Evolutionary conservation across 2,797 vertebrate genomes (phyloP).

Genomic region (Acipenser ruthenus): DNA sequence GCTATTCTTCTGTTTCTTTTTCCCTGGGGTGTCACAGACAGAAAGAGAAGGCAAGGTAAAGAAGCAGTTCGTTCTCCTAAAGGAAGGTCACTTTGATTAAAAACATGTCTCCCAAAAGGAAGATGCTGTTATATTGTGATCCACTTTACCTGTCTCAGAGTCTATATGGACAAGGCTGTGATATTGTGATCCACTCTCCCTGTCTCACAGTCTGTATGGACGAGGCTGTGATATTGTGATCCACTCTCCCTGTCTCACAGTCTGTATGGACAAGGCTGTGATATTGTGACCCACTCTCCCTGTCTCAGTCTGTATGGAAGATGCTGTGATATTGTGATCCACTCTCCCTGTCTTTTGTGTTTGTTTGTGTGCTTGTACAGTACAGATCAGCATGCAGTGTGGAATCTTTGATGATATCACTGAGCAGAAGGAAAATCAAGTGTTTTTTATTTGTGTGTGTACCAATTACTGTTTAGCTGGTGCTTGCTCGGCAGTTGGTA

Average conservation of each 20-base stretch:
- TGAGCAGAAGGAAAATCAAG: conserved; percentile 45
- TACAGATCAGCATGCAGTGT: conserved; percentile 39
- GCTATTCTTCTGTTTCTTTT: conserved; percentile 22
- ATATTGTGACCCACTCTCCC: too few relatives aligned
- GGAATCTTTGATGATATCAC: conserved; percentile 41
- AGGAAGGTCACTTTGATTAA: conserved; percentile 58
- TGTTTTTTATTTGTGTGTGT: conserved; percentile 25
- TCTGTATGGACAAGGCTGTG: too few relatives aligned
- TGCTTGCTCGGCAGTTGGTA: background rate
- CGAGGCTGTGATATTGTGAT: too few relatives aligned
- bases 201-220: too few relatives aligned
- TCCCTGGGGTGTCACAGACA: conserved; percentile 29
- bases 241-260: too few relatives aligned
- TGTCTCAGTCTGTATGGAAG: conserved; percentile 11
- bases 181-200: too few relatives aligned
- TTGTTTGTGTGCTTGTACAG: conserved; percentile 39
- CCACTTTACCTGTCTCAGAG: conserved; percentile 15
- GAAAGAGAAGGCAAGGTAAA: conserved; percentile 26
- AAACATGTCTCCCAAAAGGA: conserved; percentile 40
- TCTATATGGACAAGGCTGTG: too few relatives aligned
- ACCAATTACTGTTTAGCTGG: background rate
- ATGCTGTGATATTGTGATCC: conserved; percentile 21
- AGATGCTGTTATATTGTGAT: conserved; percentile 21
- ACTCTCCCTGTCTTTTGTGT: conserved; percentile 26
- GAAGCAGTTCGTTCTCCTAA: conserved; percentile 24